Base-by-base conservation (phyloP, 2,113 vertebrate genomes). In the Ondatra zibethicus region DNA sequence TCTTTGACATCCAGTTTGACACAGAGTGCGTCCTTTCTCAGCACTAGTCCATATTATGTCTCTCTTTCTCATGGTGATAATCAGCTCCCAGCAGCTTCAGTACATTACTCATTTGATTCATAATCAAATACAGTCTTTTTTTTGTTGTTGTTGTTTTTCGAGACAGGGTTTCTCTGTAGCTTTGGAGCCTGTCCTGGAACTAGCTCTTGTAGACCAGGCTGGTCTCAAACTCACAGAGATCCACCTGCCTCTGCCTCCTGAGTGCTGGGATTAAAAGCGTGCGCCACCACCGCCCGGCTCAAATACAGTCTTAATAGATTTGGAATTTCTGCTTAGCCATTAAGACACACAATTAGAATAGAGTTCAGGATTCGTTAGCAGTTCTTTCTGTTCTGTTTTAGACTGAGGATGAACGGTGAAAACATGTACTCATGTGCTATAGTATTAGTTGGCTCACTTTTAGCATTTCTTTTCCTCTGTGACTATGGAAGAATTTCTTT, bases 391-490 rank as follows among this genome's bases (percentile, higher is more conserved):
- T 17, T 82, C n/a, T 68, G 47, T 50, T 52, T n/a, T 70, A 72
- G 84, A 89, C 8, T 89, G 7, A 93, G 27, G 1, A 1, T 50
- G 72, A 91, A 47, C 77, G 73, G 68, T 55, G 1, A 86, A 52
- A 89, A 17, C 95, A 76, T 10, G 27, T 76, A 1, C 23, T 70
- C 14, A 16, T 10, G 50, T 81, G 23, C 80, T 96, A 78, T 9
- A 92, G 45, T 77, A 47, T 78, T 50, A 52, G 73, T 87, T 93
- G 45, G 25, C 86, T 85, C 17, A 94, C 1, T 93, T 52, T 66
- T 82, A 94, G 31, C 58, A 58, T 92, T 96, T 92, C 36, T 96
- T 89, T 94, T 96, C 42, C 21, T 91, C 50, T 36, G 7, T 61
- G 33, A 27, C 55, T 84, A 78, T 85, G 39, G 63, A 55, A 42